Conservation (phyloP, 2,797 vertebrate species). For the Euthynnus affinis region DNA sequence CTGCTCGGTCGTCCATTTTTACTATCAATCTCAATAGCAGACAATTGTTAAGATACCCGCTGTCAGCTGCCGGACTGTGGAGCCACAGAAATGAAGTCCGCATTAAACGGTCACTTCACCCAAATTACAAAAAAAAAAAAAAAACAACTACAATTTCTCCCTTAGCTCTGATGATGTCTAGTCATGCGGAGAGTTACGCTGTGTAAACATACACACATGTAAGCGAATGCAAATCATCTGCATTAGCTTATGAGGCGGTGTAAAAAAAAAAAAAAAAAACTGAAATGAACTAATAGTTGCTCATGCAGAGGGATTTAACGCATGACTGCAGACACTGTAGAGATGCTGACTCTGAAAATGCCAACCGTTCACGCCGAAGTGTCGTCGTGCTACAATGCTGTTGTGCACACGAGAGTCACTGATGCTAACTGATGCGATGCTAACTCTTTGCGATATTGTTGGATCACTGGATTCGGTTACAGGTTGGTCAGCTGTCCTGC, state of each 20-base stretch:
- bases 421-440: neutral
- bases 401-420: neutral
- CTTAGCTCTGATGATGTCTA: neutral
- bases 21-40: slow-evolving; percentile 62
- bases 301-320: slow-evolving; percentile 11
- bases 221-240: neutral
- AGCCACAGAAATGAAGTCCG: slow-evolving; percentile 1
- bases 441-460: neutral
- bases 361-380: slow-evolving; percentile 24
- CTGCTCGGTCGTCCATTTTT: slow-evolving; percentile 44
- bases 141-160: too few relatives aligned
- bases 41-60: slow-evolving; percentile 34
- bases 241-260: neutral
- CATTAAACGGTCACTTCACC: slow-evolving; percentile 5
- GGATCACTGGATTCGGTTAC: neutral
- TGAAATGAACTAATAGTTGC: neutral
- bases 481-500: neutral
- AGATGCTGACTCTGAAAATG: slow-evolving; percentile 22
- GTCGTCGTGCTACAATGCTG: neutral
- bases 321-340: slow-evolving; percentile 7
- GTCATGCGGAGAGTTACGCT: neutral
- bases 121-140: too few relatives aligned
- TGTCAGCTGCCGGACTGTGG: slow-evolving; percentile 28
- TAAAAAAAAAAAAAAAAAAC: neutral
- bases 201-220: neutral